These are phyloP conservation scores for Eupithecia pulchellata DNA, from an alignment of 2,888 invertebrate genomes.

Conservation along the genomic window DNA sequence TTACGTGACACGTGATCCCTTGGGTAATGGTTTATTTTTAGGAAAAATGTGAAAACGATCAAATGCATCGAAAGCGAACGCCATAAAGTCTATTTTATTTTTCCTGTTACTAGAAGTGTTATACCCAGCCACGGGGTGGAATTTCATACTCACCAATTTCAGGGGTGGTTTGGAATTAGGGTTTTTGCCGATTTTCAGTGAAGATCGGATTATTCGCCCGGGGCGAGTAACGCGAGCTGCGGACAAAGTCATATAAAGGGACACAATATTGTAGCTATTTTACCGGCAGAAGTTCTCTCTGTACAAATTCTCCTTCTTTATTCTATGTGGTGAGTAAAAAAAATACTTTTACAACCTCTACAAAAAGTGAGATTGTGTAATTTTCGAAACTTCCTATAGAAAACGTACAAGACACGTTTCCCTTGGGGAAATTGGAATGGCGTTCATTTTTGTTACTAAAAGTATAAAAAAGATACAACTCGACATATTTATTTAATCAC, in stretches of 20 bases:
- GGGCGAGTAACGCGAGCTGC: slow-evolving; percentile 41
- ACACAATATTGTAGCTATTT: not conserved
- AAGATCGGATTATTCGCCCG: slow-evolving; percentile 42
- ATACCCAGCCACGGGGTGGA: slow-evolving; percentile 27
- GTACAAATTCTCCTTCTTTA: not conserved
- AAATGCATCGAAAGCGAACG: slow-evolving; percentile 9
- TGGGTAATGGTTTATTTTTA: not conserved
- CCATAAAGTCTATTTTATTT: slow-evolving; percentile 10
- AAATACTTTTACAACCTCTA: not conserved
- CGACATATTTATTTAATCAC: not conserved
- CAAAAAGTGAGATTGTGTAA: not conserved
- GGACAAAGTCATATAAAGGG: slow-evolving; percentile 39
- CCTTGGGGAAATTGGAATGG: not conserved
- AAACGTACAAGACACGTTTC: not conserved
- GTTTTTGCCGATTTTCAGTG: slow-evolving; percentile 38
- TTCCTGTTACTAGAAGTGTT: not conserved
- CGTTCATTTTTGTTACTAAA: not conserved
- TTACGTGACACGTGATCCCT: not conserved
- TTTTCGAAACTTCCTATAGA: slow-evolving; percentile 1
- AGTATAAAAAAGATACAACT: not conserved
- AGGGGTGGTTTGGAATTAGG: slow-evolving; percentile 39
- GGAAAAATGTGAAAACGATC: not conserved
- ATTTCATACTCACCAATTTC: slow-evolving; percentile 42
- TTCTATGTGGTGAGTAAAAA: not conserved
- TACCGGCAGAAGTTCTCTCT: not conserved